These are phyloP conservation scores for Sialia sialis DNA, from an alignment of 2,113 vertebrate genomes.

Conservation along the genomic window DNA sequence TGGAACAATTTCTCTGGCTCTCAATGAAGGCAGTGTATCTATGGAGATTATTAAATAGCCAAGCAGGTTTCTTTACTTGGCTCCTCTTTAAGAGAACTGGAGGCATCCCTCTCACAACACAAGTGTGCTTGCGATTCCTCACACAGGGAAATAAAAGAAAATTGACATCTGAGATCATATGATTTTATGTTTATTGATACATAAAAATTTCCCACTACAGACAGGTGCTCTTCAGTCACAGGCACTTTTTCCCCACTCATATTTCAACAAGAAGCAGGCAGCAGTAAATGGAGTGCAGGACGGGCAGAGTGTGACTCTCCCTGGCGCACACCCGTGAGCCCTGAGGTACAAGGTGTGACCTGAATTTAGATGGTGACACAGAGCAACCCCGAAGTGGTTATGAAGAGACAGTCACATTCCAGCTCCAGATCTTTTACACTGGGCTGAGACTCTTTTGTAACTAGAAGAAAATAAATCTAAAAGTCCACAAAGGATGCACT, in stretches of 20 bases:
- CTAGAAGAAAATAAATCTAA: background rate
- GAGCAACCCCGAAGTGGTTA: background rate
- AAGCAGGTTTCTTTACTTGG: background rate
- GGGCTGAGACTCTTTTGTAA: background rate
- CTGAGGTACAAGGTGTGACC: background rate
- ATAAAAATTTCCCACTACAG: background rate
- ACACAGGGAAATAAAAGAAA: background rate
- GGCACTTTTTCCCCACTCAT: fast-evolving
- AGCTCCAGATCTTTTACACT: background rate
- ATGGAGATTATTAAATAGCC: background rate
- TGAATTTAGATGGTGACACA: background rate
- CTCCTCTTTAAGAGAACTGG: background rate
- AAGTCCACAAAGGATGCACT: background rate
- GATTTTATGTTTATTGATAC: background rate
- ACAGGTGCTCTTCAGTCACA: background rate
- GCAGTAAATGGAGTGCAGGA: fast-evolving
- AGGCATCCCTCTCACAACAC: background rate
- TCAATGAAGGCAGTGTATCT: background rate
- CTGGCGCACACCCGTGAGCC: background rate
- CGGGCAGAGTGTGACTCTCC: background rate
- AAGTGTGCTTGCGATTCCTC: background rate
- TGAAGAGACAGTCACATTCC: background rate
- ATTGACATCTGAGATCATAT: background rate
- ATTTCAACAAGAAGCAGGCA: background rate
- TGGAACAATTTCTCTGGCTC: background rate